Base-by-base conservation (phyloP, 2,888 invertebrate species). In the Noctua comes region DNA sequence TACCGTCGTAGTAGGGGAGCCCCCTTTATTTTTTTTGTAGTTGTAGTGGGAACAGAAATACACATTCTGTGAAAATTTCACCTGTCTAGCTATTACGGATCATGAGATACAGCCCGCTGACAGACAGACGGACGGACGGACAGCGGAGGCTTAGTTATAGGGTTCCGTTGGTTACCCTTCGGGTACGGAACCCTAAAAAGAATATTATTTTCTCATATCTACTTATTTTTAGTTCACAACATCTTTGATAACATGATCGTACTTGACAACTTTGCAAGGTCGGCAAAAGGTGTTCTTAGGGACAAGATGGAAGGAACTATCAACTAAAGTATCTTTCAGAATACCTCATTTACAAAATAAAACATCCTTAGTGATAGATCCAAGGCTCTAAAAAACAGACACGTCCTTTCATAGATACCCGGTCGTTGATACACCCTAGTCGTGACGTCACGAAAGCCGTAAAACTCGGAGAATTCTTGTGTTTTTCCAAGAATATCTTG, bases 391-490 rank as follows among this genome's bases (percentile, higher is more conserved):
- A 79, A 59, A 73, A 62, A 36, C 51, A 83, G 66, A 73, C 43
- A 48, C 24, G 46, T 62, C 76, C 62, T 2, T 11, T 16, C 16
- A 70, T 27, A 43, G 16, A 66, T n/a, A 54, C 24, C 18, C 54
- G 11, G 54, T 13, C 11, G 74, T 59, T 59, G 65, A 51, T 43
- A 57, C 79, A 73, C 79, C 80, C 73, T 82, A 79, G 1, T 40
- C 11, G 27, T 76, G 73, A 81, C 70, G 76, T 74, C 65, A 82
- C 64, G 6, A 79, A 74, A 86, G 68, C 73, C 77, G 79, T 81
- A 77, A 80, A 85, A 72, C 48, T 78, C 43, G 16, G 31, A 57
- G 70, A 85, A 74, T 66, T 76, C 74, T 76, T 68, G 76, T 74
- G 21, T 76, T 75, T 87, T 77, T 78, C 68, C 59, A 59, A 24